These are phyloP conservation scores for Caloenas nicobarica DNA, from an alignment of 2,113 vertebrate genomes.

Conservation along the genomic window DNA sequence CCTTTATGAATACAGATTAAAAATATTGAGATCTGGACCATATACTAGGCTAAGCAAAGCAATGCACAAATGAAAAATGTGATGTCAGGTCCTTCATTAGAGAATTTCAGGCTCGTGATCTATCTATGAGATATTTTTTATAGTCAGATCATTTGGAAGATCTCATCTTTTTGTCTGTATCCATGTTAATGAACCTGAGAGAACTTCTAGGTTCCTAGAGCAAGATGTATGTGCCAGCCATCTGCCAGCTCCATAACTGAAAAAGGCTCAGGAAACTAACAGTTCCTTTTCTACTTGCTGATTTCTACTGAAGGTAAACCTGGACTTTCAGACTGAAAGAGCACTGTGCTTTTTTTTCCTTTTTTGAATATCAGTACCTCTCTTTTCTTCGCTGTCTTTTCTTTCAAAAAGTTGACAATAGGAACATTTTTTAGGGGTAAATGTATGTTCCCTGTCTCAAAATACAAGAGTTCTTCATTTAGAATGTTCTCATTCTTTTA, in stretches of 20 bases:
- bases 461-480: not conserved
- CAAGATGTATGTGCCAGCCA: not conserved
- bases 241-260: not conserved
- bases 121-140: not conserved
- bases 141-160: not conserved
- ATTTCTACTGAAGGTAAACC: not conserved
- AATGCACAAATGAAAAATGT: not conserved
- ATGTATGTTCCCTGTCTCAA: not conserved
- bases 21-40: not conserved
- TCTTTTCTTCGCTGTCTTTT: not conserved
- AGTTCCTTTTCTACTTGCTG: not conserved
- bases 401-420: not conserved
- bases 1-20: not conserved
- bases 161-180: not conserved
- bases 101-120: not conserved
- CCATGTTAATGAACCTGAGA: not conserved
- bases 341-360: fast-evolving
- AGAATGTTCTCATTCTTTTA: not conserved
- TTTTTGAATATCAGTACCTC: not conserved
- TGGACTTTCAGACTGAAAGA: not conserved
- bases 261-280: not conserved
- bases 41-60: not conserved
- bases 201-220: not conserved
- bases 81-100: not conserved
- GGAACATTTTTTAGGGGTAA: not conserved